Evolutionary conservation across 2,113 vertebrate species (phyloP).

Genomic region (Aplodontia rufa): DNA sequence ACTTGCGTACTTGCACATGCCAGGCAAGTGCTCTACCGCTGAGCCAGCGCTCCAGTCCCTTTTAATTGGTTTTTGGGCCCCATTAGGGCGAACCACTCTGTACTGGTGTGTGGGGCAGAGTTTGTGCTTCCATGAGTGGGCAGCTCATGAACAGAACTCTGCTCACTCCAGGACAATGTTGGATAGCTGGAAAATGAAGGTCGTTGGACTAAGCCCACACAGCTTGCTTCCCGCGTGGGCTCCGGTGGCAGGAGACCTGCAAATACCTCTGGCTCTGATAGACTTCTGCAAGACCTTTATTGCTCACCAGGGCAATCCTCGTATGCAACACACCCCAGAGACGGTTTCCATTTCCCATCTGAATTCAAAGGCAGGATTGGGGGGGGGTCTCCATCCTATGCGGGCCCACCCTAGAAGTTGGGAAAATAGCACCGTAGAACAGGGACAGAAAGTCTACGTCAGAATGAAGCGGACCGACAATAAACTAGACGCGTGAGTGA

Average conservation of each 20-base stretch:
- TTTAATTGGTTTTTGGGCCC: neutral
- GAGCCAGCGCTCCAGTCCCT: too few species aligned
- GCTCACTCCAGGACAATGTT: conserved; percentile 1
- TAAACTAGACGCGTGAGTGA: neutral
- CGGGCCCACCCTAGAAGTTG: neutral
- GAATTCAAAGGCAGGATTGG: neutral
- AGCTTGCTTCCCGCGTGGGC: too few species aligned
- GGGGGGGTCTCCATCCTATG: neutral
- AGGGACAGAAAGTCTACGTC: neutral
- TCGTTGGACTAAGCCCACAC: neutral
- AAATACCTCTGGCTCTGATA: neutral
- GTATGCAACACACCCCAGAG: neutral
- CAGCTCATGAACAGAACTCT: neutral
- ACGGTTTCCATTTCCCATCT: neutral
- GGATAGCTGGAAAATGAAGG: neutral
- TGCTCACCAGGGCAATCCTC: neutral
- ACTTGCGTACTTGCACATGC: too few species aligned
- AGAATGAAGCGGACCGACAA: neutral
- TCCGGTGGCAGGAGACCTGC: neutral
- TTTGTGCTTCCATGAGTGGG: neutral
- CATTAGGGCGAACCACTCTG: neutral
- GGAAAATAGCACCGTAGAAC: neutral
- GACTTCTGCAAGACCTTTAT: neutral
- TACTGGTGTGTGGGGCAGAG: neutral
- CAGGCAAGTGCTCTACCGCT: too few species aligned